Conservation (phyloP, 2,888 invertebrate species). For the Steinernema carpocapsae region DNA sequence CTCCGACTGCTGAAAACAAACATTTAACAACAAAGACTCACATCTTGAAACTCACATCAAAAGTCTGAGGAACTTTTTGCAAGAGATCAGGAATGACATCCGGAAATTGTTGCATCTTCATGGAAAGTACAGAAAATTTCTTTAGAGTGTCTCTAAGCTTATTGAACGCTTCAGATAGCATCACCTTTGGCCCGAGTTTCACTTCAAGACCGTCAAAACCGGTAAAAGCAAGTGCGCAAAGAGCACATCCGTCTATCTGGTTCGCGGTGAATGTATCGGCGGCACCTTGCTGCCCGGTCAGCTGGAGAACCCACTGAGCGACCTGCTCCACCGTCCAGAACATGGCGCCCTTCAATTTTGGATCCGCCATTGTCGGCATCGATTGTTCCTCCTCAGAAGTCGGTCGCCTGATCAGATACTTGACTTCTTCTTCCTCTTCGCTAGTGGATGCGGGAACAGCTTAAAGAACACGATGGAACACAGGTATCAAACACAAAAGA, state of each 20-base stretch:
- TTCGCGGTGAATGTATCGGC: background rate
- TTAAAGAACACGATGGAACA: no score
- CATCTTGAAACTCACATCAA: background rate
- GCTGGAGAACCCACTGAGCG: background rate
- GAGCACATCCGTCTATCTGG: background rate
- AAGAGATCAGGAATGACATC: no score
- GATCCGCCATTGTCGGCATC: no score
- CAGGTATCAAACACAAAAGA: no score
- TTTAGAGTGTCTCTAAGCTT: background rate
- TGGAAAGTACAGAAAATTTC: background rate
- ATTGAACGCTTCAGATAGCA: background rate
- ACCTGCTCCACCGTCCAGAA: background rate
- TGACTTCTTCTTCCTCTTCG: no score
- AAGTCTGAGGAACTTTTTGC: background rate
- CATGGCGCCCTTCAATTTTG: background rate
- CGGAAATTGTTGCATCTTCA: no score
- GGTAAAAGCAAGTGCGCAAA: background rate
- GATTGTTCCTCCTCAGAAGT: no score
- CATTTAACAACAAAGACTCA: no score
- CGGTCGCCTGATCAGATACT: no score
- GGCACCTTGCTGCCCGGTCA: background rate
- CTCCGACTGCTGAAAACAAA: background rate
- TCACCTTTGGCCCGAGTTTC: constrained; percentile 2
- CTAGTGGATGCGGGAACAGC: no score
- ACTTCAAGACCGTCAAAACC: background rate